phyloP scores from a whole-genome alignment of 2,888 invertebrate species.

The Megastigmus dorsalis region DNA sequence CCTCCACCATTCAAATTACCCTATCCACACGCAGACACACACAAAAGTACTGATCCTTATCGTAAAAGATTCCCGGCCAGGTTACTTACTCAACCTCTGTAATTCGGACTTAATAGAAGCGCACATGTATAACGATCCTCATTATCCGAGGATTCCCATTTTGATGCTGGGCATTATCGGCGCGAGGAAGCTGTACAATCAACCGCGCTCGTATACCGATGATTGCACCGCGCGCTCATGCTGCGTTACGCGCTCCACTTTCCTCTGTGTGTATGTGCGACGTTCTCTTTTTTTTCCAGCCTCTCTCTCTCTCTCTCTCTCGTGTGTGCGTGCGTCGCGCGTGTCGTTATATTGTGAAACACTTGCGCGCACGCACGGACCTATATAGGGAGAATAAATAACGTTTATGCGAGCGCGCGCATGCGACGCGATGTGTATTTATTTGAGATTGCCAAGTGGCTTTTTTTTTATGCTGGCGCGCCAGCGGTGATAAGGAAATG shows the following conservation, averaged over 20 bases:
- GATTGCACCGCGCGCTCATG: not conserved
- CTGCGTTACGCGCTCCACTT: conserved; percentile 21
- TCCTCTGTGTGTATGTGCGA: not conserved
- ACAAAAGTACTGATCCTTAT: conserved; percentile 8
- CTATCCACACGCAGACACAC: not conserved
- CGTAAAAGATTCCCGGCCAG: too few species aligned
- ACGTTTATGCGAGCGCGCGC: not conserved
- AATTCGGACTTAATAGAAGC: conserved; percentile 42
- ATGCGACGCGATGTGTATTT: too few species aligned
- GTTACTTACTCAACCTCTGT: too few species aligned
- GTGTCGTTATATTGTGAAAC: not conserved
- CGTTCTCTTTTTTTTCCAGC: not conserved
- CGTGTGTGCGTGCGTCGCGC: not conserved
- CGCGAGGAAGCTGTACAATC: conserved; percentile 32
- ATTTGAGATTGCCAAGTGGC: conserved; percentile 21
- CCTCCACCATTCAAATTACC: conserved; percentile 16
- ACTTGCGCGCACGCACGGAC: not conserved
- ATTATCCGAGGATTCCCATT: conserved; percentile 43
- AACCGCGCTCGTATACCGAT: too few species aligned
- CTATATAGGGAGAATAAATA: conserved; percentile 14
- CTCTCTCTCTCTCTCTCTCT: not conserved
- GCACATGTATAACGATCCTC: conserved; percentile 50
- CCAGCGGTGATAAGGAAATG: conserved; percentile 30
- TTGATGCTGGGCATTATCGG: conserved; percentile 50
- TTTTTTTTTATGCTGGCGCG: too few species aligned